Conservation (phyloP, 2,888 invertebrate genomes). For the Boloria euphrosyne region DNA sequence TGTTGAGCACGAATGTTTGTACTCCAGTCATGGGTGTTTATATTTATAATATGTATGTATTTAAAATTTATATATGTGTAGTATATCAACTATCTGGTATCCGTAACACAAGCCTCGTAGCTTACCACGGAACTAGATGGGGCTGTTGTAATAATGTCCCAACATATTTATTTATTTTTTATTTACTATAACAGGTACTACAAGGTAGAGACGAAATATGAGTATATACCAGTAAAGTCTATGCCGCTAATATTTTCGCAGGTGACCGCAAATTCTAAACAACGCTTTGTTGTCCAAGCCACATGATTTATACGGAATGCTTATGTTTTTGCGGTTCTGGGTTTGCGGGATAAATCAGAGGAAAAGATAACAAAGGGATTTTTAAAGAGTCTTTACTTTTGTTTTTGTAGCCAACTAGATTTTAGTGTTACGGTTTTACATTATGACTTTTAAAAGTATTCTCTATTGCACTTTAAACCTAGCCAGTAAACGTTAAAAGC, state of each 20-base stretch:
- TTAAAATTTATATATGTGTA: no score
- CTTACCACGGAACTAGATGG: no score
- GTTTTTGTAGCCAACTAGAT: not conserved
- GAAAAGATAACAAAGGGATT: slow-evolving; percentile 28
- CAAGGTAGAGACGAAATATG: slow-evolving; percentile 20
- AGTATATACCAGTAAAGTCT: slow-evolving; percentile 36
- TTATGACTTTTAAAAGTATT: not conserved
- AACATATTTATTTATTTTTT: no score
- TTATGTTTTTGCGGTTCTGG: slow-evolving; percentile 34
- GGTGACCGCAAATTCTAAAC: slow-evolving; percentile 55
- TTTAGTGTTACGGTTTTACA: slow-evolving; percentile 3
- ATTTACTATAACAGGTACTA: not conserved
- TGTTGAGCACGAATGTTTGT: no score
- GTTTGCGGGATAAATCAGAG: slow-evolving; percentile 36
- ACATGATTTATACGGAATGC: slow-evolving; percentile 51
- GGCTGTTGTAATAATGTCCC: no score
- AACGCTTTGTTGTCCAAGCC: slow-evolving; percentile 56
- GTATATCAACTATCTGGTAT: no score
- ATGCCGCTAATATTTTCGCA: slow-evolving; percentile 43
- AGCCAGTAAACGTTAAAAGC: no score
- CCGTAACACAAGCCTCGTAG: no score
- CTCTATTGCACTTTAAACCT: no score
- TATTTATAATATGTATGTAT: no score
- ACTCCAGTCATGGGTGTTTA: no score
- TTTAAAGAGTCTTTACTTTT: slow-evolving; percentile 25